Evolutionary conservation across 2,797 vertebrate genomes (phyloP), one percentile per base, ranked within the genome.

Genomic region (Sebastes aleutianus): DNA sequence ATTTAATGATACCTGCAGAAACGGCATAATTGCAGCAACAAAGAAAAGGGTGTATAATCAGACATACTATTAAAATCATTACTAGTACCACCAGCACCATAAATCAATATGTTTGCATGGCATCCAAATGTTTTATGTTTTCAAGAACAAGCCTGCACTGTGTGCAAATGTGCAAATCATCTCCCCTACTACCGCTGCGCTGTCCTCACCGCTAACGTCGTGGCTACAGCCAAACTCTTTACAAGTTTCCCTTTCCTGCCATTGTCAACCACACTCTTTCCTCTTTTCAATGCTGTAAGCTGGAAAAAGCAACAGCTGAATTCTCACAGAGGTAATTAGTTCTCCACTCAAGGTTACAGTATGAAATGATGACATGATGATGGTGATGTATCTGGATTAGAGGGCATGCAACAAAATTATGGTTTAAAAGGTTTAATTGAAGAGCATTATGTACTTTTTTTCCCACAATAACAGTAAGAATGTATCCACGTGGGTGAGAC

Each of bases 221-320:
- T 34, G 9, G 53, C 70, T 57, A 8, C 61, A 43, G 80, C 54
- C 83, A 90, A 78, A 76, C 67, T 63, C 83, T 80, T 89, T 79
- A 83, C 80, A 89, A 62, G 83, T 88, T 93, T 93, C 87, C 91
- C 54, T 89, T 95, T 95, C 94, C 94, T 94, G 84, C 90, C 76
- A 93, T 95, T 96, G 95, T 95, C 76, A 76, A 54, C 47, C 62
- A 54, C 83, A 72, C 63, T 70, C 84, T 91, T 95, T 95, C 83
- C 90, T 91, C 80, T 71, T 85, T 66, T 84, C 78, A 63, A 6
- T 32, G 58, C 67, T 91, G 88, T 62, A 78, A 59, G 56, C 71
- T 90, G 83, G 58, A 91, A 89, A 24, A 88, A 56, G 31, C 79
- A 78, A 5, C 59, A 47, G 32, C 43, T 39, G 74, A 64, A 76